Evolutionary conservation across 1,140 invertebrate genomes (phyloP), one percentile per base, ranked within the genome.

Genomic region (Sitodiplosis mosellana): DNA sequence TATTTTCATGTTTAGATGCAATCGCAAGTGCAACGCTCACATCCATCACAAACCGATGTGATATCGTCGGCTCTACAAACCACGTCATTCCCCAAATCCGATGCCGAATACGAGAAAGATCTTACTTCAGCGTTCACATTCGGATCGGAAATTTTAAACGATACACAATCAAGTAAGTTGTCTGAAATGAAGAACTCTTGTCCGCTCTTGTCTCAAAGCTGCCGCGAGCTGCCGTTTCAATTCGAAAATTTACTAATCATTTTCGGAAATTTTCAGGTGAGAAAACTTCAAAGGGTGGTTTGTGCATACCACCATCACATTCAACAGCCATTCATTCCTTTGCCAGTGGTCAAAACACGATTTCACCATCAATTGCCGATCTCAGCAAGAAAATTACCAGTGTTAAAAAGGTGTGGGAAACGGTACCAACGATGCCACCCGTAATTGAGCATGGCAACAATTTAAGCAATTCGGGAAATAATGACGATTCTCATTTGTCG

Each of bases 381-480:
- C 73, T 95, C 11, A 90, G 91, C 69, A 74, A 89, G 63, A 94
- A 95, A 68, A 92, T 94, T 54, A 86, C 86, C 7, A 89, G 87
- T 46, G 89, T 92, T 4, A 93, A 93, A 65, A 92, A 88, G 64
- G 85, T 84, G 33, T 88, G 85, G 85, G 85, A 87, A 55, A 78
- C 70, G 48, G 71, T 71, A 14, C 69, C 73, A 18, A 63, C 76
- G 2, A 74, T 77, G 68, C 69, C 74, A 8, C 73, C 78, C 11
- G 77, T 81, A 0, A 72, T 81, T 43, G 81, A 84, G 48, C 78
- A 81, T 53, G 71, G 72, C 37, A 71, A 64, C 51, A 27, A 27
- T 27, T 48, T 55, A 14, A 68, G 69, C 48, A 62, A 74, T 49
- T 67, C 55, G 2, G 64, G 53, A 44, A 66, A 69, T 62, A n/a